phyloP scores from a whole-genome alignment of 2,113 vertebrate species.

The Cebidichthys violaceus region DNA sequence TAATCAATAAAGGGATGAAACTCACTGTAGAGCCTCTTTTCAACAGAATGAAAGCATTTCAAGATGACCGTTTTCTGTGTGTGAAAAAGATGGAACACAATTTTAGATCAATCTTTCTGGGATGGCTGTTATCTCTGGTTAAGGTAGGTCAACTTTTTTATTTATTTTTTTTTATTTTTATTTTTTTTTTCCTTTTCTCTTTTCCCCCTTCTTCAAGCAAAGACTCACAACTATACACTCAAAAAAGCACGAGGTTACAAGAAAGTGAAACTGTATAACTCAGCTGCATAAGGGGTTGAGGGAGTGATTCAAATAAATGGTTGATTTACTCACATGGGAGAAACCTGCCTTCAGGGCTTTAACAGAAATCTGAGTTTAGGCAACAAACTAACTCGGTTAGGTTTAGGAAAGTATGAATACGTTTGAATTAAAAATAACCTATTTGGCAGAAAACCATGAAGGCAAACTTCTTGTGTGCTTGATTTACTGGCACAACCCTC shows the following conservation, averaged over 20 bases:
- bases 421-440: no score
- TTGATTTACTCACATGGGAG: no score
- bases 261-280: background rate
- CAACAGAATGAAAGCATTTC: constrained; percentile 34
- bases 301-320: background rate
- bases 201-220: background rate
- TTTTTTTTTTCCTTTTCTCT: background rate
- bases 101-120: background rate
- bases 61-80: background rate
- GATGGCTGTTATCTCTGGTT: background rate
- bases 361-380: no score
- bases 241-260: background rate
- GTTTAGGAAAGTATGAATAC: no score
- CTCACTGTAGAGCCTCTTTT: constrained; percentile 15
- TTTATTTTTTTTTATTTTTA: no score
- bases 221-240: background rate
- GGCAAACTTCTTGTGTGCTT: no score
- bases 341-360: no score
- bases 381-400: no score
- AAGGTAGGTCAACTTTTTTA: background rate
- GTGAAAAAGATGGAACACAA: background rate
- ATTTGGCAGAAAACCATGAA: no score
- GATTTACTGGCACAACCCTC: background rate
- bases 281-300: no score
- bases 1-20: constrained; percentile 35